Evolutionary conservation across 1,140 invertebrate species (phyloP), one percentile per base, ranked within the genome.

Genomic region (Drosophila athabasca): DNA sequence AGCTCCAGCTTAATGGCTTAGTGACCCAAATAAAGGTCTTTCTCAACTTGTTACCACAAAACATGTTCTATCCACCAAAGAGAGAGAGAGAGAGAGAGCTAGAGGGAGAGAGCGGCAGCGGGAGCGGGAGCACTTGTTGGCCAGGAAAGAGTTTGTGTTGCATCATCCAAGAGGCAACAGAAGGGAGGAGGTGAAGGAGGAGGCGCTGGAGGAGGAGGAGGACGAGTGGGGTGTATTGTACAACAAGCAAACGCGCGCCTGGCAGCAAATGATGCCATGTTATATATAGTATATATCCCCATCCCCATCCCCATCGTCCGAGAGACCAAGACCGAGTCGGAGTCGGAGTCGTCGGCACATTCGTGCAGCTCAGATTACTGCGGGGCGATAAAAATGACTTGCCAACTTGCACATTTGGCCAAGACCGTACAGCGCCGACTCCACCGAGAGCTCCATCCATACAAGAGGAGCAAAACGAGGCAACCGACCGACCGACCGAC

Each of bases 301-400:
- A 31, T 39, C 11, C 3, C 24, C 45, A 26, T 64, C 48, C 49
- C 49, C 64, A 48, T 65, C 49, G 44, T 45, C 45, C 24, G 5
- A 26, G 24, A 26, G 24, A 24, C 24, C 24, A 3, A 2, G 24
- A 24, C 24, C 24, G 17, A 19, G 17, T 19, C 1, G 17, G 17
- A 19, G 26, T 29, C 31, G 8, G 8, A 9, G 62, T 76, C 55
- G 69, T 79, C 79, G 65, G 83, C 76, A 82, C 72, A 80, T 87
- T 87, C 82, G 82, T 87, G 83, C 83, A 83, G 83, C 83, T 88
- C 83, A 88, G 83, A 88, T 88, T 88, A 88, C 83, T 88, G 67
- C 59, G 79, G 76, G 84, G 67, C 83, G 83, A 88, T 88, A 88
- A 88, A 88, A 88, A 88, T 88, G 83, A 87, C 83, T 87, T 87